phyloP scores from a whole-genome alignment of 1,140 invertebrate genomes.

The Atta colombica region DNA sequence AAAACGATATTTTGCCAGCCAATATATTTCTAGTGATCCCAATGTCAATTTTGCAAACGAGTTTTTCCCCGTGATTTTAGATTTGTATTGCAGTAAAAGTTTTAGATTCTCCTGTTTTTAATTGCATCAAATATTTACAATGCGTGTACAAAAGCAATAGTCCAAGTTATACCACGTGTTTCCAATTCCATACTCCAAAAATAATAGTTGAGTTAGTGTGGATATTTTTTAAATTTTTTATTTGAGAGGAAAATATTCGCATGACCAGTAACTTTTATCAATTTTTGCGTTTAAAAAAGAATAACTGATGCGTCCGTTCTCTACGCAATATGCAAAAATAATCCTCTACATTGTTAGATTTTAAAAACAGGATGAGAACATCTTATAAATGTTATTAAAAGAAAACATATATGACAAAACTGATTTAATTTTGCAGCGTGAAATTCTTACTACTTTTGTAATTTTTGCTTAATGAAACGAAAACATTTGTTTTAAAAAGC shows the following conservation, averaged over 20 bases:
- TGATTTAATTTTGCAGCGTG: neutral
- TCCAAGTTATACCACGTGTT: slow-evolving; percentile 41
- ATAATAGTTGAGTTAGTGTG: slow-evolving; percentile 53
- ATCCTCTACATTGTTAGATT: neutral
- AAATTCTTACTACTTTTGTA: neutral
- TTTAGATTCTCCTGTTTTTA: slow-evolving; percentile 36
- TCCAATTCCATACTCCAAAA: slow-evolving; percentile 45
- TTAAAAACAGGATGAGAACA: neutral
- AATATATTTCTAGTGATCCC: neutral
- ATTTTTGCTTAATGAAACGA: slow-evolving; percentile 50
- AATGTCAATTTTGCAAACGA: neutral
- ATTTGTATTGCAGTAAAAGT: neutral
- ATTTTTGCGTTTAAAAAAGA: slow-evolving; percentile 29
- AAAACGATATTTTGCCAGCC: neutral
- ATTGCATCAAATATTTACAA: slow-evolving; percentile 60
- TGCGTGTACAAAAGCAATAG: slow-evolving; percentile 33
- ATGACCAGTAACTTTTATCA: slow-evolving; percentile 28
- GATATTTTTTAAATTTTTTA: slow-evolving; percentile 59
- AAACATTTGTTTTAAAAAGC: slow-evolving; percentile 36
- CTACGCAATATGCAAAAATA: neutral
- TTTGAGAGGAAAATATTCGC: slow-evolving; percentile 45
- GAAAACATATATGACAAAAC: neutral
- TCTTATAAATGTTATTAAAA: slow-evolving; percentile 21
- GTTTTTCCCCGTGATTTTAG: slow-evolving; percentile 11
- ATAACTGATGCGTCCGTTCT: neutral